These are phyloP conservation scores for Endotricha flammealis DNA, from an alignment of 2,888 invertebrate genomes.

Conservation along the genomic window DNA sequence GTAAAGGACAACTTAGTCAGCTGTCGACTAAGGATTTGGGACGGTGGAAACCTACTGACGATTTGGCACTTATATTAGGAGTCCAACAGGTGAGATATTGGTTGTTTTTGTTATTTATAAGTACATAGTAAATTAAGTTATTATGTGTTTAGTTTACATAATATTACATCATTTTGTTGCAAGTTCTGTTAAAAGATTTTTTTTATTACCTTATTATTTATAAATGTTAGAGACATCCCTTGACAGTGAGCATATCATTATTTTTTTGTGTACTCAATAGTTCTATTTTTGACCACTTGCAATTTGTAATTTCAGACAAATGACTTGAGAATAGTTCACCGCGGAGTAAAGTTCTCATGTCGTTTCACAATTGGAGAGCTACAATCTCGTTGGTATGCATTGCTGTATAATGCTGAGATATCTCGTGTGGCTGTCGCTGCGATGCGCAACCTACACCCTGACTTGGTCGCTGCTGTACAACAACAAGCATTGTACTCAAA, in stretches of 20 bases:
- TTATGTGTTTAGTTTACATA: too few relatives aligned
- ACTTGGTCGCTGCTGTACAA: constrained; percentile 91
- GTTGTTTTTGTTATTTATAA: too few relatives aligned
- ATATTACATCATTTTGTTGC: too few relatives aligned
- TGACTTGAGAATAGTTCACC: constrained; percentile 88
- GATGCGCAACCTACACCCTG: constrained; percentile 95
- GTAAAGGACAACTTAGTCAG: constrained; percentile 82
- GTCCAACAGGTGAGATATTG: constrained; percentile 87
- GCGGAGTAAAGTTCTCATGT: constrained; percentile 97
- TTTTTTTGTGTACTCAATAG: too few relatives aligned
- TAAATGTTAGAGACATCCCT: too few relatives aligned
- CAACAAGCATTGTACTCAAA: constrained; percentile 93
- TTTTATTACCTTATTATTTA: too few relatives aligned
- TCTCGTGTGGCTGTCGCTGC: constrained; percentile 94
- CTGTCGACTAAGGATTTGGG: constrained; percentile 91
- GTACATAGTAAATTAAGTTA: too few relatives aligned
- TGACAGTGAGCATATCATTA: too few relatives aligned
- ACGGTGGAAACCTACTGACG: constrained; percentile 98
- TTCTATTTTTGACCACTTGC: too few relatives aligned
- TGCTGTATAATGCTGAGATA: constrained; percentile 96
- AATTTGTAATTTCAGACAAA: constrained; percentile 81
- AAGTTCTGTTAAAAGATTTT: too few relatives aligned
- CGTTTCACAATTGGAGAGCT: constrained; percentile 95
- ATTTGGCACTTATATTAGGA: constrained; percentile 94
- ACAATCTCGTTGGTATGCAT: constrained; percentile 96